Conservation (phyloP, 2,113 vertebrate species). For the Ciconia boyciana region DNA sequence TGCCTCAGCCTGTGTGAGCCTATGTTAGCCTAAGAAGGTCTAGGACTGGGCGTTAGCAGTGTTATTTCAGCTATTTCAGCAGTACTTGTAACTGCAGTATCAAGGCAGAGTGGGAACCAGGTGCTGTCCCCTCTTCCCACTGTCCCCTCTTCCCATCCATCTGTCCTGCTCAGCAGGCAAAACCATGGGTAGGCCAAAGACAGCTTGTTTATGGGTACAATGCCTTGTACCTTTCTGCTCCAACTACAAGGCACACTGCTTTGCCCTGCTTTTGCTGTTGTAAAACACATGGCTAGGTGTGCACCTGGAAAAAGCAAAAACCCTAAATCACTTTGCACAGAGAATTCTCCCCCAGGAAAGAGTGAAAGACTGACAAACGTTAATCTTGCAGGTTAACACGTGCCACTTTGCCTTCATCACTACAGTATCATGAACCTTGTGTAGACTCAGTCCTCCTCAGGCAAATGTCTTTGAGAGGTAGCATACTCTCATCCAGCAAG, state of each 20-base stretch:
- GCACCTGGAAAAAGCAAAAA: background rate
- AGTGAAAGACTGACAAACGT: background rate
- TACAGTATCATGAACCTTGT: background rate
- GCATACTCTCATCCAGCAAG: background rate
- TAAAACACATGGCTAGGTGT: background rate
- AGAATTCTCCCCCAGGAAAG: background rate
- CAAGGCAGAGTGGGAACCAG: background rate
- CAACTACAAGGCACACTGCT: background rate
- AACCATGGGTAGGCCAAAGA: background rate
- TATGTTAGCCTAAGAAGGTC: background rate
- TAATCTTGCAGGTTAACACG: accelerated
- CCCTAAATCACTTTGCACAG: background rate
- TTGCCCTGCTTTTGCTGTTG: background rate
- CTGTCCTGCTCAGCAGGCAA: background rate
- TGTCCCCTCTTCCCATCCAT: background rate
- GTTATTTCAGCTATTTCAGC: background rate
- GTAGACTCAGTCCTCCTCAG: background rate
- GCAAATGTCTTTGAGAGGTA: background rate
- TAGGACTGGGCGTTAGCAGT: background rate
- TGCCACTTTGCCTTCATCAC: too few species aligned
- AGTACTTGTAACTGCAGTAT: background rate
- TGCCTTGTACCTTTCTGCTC: background rate
- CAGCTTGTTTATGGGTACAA: background rate
- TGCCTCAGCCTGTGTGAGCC: background rate
- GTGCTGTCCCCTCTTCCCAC: background rate